Base-by-base conservation (phyloP, 37 sponge, comb jelly and placozoan species). In the Lycopodina hypogea region DNA sequence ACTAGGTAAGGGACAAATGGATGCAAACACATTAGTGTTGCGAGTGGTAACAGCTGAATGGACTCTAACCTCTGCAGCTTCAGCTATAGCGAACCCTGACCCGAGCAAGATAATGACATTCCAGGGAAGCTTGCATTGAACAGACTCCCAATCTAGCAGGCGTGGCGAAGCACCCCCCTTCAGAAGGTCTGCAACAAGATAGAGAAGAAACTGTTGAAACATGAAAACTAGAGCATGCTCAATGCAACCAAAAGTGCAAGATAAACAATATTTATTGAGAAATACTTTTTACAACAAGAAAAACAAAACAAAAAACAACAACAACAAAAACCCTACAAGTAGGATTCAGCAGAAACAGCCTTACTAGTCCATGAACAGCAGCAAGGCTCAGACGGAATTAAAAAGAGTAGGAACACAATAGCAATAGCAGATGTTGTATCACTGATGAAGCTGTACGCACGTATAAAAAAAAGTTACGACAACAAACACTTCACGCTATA, bases 71-170 rank as follows among this genome's bases (percentile, higher is more conserved):
- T 80, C 57, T 40, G 92, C 89, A 21, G 76, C 97, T 39, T 79
- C 76, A 36, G 97, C 92, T 24, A 97, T 52, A 6, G 94, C 94
- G 68, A 93, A 90, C 23, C 97, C 94, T 38, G 89, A 89, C 29
- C 97, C 97, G 69, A 97, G 70, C 53, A 97, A 65, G 33, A 97
- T 58, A 33, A 97, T 79, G 33, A 97, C 97, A 79, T 90, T 89
- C 97, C 97, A 97, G 30, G 97, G 92, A 2, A 93, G 80, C 55
- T 93, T 93, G 67, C 74, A 75, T 75, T 93, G 92, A 8, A 93
- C 88, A 18, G 86, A 65, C 39, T 88, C 81, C 92, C 93, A 88
- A 45, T 90, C 92, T 72, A 97, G 53, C 68, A 96, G 68, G 35
- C 79, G 79, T 19, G 79, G 79, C 24, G 79, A 78, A 21, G 68